These are phyloP conservation scores for Sinocyclocheilus grahami DNA, from an alignment of 2,113 vertebrate species.

Conservation along the genomic window DNA sequence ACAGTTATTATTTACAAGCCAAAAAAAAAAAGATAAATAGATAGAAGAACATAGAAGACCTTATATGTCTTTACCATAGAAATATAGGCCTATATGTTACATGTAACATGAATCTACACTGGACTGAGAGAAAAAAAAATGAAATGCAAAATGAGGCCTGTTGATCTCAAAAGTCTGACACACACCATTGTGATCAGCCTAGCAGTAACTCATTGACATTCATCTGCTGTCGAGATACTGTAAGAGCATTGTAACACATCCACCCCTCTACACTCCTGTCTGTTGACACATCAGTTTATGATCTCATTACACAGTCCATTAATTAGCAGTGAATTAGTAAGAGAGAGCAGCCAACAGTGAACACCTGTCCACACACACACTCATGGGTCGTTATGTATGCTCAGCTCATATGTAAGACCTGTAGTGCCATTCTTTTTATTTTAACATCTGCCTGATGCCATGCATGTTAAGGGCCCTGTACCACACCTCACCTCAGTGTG, in stretches of 20 bases:
- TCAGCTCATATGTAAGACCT: background rate
- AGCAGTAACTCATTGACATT: conserved; percentile 15
- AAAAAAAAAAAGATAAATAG: no score
- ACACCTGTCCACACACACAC: conserved; percentile 38
- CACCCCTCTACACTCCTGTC: conserved; percentile 35
- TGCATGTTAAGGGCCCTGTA: conserved; percentile 14
- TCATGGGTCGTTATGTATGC: conserved; percentile 11
- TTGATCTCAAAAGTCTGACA: background rate
- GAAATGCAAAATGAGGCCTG: no score
- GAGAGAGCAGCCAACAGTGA: conserved; percentile 44
- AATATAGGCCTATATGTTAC: background rate
- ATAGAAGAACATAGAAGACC: no score
- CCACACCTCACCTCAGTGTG: background rate
- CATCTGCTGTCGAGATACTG: conserved; percentile 15
- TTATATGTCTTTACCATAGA: background rate
- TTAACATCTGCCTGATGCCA: background rate
- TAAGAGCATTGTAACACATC: conserved; percentile 25
- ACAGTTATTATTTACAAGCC: no score
- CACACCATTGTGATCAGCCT: background rate
- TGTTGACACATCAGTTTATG: conserved; percentile 50
- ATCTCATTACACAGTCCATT: conserved; percentile 57
- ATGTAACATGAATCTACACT: background rate
- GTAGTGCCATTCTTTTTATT: background rate
- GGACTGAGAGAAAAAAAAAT: background rate
- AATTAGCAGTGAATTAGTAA: conserved; percentile 46